Evolutionary conservation across 2,888 invertebrate genomes (phyloP).

Genomic region (Thelaira solivaga): DNA sequence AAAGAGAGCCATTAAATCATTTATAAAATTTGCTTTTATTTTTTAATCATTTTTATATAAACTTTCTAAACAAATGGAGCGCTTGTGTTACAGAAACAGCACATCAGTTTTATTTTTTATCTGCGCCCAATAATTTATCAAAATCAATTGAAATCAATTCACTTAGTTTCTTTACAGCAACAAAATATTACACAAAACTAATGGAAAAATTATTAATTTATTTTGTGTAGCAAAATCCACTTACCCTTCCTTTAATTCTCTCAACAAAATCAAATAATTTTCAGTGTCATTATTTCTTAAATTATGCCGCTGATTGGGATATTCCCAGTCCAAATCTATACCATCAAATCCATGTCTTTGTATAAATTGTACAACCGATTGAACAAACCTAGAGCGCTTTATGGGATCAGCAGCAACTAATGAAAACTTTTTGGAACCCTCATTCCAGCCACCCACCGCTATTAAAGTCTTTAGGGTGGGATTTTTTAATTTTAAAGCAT

Average conservation of each 20-base stretch:
- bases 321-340: conserved; percentile 82
- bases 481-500: conserved; percentile 75
- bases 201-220: not conserved
- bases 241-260: conserved; percentile 70
- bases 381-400: conserved; percentile 69
- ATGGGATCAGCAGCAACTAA: conserved; percentile 74
- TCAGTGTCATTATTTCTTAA: conserved; percentile 71
- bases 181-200: no score
- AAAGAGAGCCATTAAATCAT: no score
- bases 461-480: conserved; percentile 75
- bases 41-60: no score
- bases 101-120: no score
- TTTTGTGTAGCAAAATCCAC: no score
- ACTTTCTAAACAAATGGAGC: no score
- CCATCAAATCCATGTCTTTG: conserved; percentile 78
- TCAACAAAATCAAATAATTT: conserved; percentile 70
- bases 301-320: conserved; percentile 78
- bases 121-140: no score
- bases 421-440: conserved; percentile 79
- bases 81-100: no score
- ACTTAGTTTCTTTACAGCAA: no score
- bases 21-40: no score
- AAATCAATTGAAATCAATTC: no score
- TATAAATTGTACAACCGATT: conserved; percentile 69
- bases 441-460: conserved; percentile 78